Evolutionary conservation across 37 sponge, comb jelly and placozoan species (phyloP).

Genomic region (Beroe forskalii): DNA sequence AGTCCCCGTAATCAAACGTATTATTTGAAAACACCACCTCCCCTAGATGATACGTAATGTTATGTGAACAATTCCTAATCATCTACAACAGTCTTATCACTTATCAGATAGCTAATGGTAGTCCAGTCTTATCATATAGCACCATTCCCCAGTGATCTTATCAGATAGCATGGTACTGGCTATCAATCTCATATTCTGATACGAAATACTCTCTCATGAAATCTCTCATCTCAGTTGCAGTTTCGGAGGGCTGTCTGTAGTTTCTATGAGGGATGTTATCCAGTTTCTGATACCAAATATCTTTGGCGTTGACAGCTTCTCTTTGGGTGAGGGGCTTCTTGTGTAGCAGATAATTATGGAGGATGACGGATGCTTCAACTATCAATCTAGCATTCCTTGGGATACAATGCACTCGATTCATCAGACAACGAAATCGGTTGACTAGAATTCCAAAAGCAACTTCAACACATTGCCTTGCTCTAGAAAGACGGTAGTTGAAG

Average conservation of each 20-base stretch:
- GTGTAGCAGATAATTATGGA: conserved; percentile 6
- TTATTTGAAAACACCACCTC: too few relatives aligned
- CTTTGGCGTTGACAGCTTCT: background rate
- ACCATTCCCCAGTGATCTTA: too few relatives aligned
- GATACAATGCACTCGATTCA: background rate
- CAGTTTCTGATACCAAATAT: background rate
- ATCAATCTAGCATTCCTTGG: conserved; percentile 6
- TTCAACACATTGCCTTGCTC: conserved; percentile 69
- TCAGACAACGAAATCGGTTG: conserved; percentile 60
- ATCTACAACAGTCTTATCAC: too few relatives aligned
- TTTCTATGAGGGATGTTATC: background rate
- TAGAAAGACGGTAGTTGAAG: conserved; percentile 70
- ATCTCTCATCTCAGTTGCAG: conserved; percentile 11
- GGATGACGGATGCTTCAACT: background rate
- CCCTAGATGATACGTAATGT: too few relatives aligned
- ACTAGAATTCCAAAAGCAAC: conserved; percentile 71
- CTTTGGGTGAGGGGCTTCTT: background rate
- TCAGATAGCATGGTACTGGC: background rate
- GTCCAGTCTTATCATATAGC: too few relatives aligned
- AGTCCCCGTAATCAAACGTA: too few relatives aligned
- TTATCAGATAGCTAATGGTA: too few relatives aligned
- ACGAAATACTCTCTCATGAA: background rate
- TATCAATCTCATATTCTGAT: background rate
- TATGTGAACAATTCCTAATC: too few relatives aligned
- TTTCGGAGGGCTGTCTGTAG: background rate